Percentiles rank a stretch among this genome's conserved stretches.
Conservation (phyloP, 2,797 vertebrate genomes). For the Dallia pectoralis region DNA sequence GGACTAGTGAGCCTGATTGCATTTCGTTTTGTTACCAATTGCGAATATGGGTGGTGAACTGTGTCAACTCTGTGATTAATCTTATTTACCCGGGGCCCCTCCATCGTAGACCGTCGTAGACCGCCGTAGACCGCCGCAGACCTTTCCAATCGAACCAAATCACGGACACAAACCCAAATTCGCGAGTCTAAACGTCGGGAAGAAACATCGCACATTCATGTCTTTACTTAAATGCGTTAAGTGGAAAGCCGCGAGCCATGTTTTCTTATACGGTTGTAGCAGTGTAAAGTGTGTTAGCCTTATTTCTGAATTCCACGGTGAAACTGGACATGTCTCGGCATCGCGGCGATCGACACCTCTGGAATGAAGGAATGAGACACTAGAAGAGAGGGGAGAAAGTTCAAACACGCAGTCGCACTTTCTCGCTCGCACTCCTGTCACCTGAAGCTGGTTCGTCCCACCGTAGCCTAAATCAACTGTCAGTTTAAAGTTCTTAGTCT, state of each 20-base stretch:
- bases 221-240: background rate
- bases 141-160: too few species aligned
- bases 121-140: too few species aligned
- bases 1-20: background rate
- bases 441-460: background rate
- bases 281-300: too few species aligned
- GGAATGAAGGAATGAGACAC: background rate
- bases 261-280: background rate
- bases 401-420: background rate
- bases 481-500: background rate
- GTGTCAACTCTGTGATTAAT: too few species aligned
- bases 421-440: background rate
- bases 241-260: background rate
- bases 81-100: background rate
- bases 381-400: conserved; percentile 14
- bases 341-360: background rate
- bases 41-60: background rate
- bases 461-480: background rate
- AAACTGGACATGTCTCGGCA: background rate
- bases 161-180: conserved; percentile 3
- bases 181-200: too few species aligned
- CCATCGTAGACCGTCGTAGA: background rate
- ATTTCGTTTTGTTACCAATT: background rate
- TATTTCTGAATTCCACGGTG: background rate
- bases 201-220: background rate